Evolutionary conservation across 2,113 vertebrate genomes (phyloP).

Genomic region (Paracanthobrama guichenoti): DNA sequence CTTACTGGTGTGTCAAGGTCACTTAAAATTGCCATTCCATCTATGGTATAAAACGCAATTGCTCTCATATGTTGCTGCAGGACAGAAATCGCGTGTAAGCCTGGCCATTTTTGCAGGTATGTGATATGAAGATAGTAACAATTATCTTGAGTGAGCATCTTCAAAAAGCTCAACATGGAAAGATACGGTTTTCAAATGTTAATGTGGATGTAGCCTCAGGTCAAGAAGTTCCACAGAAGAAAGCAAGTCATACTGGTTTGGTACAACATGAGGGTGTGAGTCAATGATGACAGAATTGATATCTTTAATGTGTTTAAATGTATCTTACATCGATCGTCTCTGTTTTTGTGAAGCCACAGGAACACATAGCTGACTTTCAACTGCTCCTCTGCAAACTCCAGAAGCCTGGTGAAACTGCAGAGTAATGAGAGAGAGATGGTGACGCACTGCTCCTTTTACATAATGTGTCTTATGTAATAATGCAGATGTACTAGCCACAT

Average conservation of each 20-base stretch:
- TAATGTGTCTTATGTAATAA: constrained; percentile 67
- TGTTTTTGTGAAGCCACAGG: constrained; percentile 94
- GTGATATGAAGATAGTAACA: too few relatives aligned
- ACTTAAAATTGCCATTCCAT: too few relatives aligned
- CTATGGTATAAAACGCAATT: too few relatives aligned
- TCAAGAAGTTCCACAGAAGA: neutral
- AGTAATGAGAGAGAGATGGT: constrained; percentile 39
- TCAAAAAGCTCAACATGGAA: too few relatives aligned
- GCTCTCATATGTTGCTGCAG: too few relatives aligned
- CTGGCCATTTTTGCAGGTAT: too few relatives aligned
- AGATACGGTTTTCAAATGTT: too few relatives aligned
- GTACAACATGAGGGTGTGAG: neutral
- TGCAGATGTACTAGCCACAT: constrained; percentile 58
- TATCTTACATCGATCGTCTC: constrained; percentile 91
- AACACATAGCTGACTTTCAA: constrained; percentile 93
- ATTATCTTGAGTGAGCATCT: too few relatives aligned
- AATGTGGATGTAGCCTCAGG: too few relatives aligned
- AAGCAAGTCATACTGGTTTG: neutral
- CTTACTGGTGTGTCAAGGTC: too few relatives aligned
- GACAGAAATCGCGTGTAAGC: too few relatives aligned
- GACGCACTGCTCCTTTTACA: constrained; percentile 63
- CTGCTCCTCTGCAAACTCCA: constrained; percentile 96
- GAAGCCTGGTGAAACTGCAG: constrained; percentile 87
- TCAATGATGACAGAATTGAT: neutral
- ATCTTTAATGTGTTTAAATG: neutral